Base-by-base conservation (phyloP, 2,888 invertebrate genomes). In the Drosophila kambysellisi region DNA sequence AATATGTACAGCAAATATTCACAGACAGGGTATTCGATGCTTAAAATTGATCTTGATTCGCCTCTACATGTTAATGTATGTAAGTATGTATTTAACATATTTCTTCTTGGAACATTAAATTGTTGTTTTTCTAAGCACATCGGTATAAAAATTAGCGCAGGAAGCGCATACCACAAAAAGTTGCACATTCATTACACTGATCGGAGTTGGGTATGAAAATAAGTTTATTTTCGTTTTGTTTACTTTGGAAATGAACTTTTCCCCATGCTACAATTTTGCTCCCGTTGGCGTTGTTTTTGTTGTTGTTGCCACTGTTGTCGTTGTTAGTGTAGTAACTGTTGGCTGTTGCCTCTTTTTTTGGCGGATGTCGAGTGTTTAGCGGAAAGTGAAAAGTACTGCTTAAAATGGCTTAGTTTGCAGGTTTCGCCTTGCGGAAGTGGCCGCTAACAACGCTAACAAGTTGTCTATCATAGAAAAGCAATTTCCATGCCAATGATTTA, bases 301-400 rank as follows among this genome's bases (percentile, higher is more conserved):
- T 29, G 53, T 17, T 61, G 46, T 50, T 56, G 48, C 3, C 56
- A 52, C 37, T 51, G 52, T n/a, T 59, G 58, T 17, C 54, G 53
- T n/a, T 41, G 73, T 25, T 76, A 51, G 9, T 77, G 58, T 61
- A 43, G 62, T 43, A 78, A 30, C 51, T 60, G 54, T n/a, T 67
- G 76, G 25, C 61, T 12, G 61, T 52, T 63, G 62, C 39, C 25
- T 25, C 25, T 66, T 52, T 61, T 61, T 69, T 68, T 71, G 79
- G 85, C 85, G 85, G 85, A 85, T 85, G 85, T 90, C 68, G 85
- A 89, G 88, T 89, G 89, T 87, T 85, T 89, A 83, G 91, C 91
- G 91, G 91, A 85, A 85, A 85, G 85, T 91, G 85, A 85, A 85
- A 85, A 85, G 85, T 90, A 89, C 91, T 89, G 91, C 91, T 85